These are phyloP conservation scores for Hippocampus abdominalis DNA, from an alignment of 2,113 vertebrate genomes.

Conservation along the genomic window DNA sequence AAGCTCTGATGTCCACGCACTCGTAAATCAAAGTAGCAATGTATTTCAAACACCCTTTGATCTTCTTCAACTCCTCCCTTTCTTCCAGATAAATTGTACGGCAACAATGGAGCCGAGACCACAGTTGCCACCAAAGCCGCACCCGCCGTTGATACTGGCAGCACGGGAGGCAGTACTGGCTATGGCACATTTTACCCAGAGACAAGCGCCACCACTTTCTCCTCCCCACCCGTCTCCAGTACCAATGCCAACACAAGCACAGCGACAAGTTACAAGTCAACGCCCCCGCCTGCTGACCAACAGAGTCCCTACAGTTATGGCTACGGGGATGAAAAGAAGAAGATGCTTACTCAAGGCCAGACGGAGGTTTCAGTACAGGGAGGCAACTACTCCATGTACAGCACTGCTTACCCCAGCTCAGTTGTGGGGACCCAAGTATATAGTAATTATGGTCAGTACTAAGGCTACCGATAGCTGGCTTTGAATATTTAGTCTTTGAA, in stretches of 20 bases:
- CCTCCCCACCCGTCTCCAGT: constrained; percentile 27
- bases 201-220: constrained; percentile 34
- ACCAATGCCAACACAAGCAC: constrained; percentile 20
- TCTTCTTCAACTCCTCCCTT: background rate
- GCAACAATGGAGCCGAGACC: constrained; percentile 10
- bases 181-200: constrained; percentile 68
- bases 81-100: constrained; percentile 54
- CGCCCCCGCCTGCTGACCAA: constrained; percentile 60
- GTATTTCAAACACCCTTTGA: background rate
- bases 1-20: background rate
- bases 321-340: constrained; percentile 69
- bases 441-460: constrained; percentile 53
- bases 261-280: constrained; percentile 49
- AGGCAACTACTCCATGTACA: constrained; percentile 57
- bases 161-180: constrained; percentile 12
- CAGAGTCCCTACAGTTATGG: constrained; percentile 70
- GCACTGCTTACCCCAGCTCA: constrained; percentile 65
- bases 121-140: background rate
- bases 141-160: background rate
- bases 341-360: constrained; percentile 59
- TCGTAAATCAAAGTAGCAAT: background rate
- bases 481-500: background rate
- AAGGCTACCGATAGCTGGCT: background rate
- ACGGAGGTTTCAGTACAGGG: constrained; percentile 15
- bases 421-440: constrained; percentile 61